phyloP scores from a whole-genome alignment of 2,888 invertebrate species.

The Creontiades dilutus region DNA sequence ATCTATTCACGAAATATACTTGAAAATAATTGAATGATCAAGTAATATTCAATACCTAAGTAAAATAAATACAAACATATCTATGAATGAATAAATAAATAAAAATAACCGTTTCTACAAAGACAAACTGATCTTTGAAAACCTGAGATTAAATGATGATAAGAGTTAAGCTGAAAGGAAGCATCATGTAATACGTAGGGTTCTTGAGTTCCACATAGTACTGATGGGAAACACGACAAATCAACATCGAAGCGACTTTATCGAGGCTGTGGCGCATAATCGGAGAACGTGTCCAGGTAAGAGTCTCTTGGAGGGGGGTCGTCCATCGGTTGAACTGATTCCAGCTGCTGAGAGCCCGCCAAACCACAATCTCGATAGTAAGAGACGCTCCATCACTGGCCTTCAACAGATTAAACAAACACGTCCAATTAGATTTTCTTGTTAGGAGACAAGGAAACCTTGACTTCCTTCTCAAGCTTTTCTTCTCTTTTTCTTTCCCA shows the following conservation, averaged over 20 bases:
- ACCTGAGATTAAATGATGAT: slow-evolving; percentile 36
- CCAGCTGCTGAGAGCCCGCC: slow-evolving; percentile 53
- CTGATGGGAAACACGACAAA: neutral
- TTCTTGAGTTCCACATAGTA: neutral
- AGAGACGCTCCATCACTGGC: slow-evolving; percentile 73
- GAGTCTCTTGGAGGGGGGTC: neutral
- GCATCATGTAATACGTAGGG: neutral
- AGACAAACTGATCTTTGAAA: neutral
- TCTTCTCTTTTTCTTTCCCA: neutral
- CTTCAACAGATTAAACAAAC: slow-evolving; percentile 74
- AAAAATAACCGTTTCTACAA: neutral
- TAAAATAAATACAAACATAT: neutral
- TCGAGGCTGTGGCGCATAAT: neutral
- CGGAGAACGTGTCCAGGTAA: slow-evolving; percentile 24
- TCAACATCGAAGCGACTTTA: neutral
- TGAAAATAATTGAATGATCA: neutral
- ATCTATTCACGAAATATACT: neutral
- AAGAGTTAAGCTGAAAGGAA: neutral
- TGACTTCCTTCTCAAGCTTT: neutral
- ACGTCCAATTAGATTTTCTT: slow-evolving; percentile 63
- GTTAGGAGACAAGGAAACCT: slow-evolving; percentile 2
- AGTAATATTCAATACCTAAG: neutral
- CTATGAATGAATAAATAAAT: neutral
- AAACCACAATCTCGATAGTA: slow-evolving; percentile 74
- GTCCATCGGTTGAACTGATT: slow-evolving; percentile 37